Base-by-base conservation (phyloP, 2,888 invertebrate species). In the Cephus sareptanus region DNA sequence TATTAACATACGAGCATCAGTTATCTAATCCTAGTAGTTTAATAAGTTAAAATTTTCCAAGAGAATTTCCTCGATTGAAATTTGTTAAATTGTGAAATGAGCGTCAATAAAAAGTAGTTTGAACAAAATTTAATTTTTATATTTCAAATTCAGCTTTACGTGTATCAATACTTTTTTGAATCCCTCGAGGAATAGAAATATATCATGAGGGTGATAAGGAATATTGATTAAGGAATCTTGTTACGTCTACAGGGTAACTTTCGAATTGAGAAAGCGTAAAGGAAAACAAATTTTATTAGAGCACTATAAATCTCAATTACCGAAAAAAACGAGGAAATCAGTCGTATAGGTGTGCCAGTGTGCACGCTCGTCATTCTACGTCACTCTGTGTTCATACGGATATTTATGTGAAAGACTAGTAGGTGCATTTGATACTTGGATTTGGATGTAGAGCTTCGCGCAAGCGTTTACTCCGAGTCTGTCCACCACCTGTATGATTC, bases 401-500 rank as follows among this genome's bases (percentile, higher is more conserved):
- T 56, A 56, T 56, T 56, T 56, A 56, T 56, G 56, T 56, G 23
- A 56, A 56, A 23, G 56, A 56, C 56, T 56, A 56, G 23, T 23
- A 56, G 56, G 1, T 23, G 56, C 56, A 75, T 68, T 75, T 9
- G 34, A 75, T 34, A 69, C 30, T 33, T 70, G 33, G 15, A 31
- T 56, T 73, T 33, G 34, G 34, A 35, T 56, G 33, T 73, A 69
- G 12, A 40, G 37, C 23, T 11, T 73, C 70, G 77, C 77, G 77
- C 77, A 77, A 69, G 75, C 56, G 77, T 77, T 37, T 74, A 34
- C 69, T 69, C 35, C n/a, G 37, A 12, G 31, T 34, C 37, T 34
- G 70, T 77, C 37, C 69, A 15, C 35, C 77, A 77, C 77, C 77
- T 77, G 77, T 77, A 11, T 69, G 77, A 77, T 77, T 77, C 74